These are phyloP conservation scores for Tenebrosternarchus preto DNA, from an alignment of 2,113 vertebrate species.

Conservation along the genomic window DNA sequence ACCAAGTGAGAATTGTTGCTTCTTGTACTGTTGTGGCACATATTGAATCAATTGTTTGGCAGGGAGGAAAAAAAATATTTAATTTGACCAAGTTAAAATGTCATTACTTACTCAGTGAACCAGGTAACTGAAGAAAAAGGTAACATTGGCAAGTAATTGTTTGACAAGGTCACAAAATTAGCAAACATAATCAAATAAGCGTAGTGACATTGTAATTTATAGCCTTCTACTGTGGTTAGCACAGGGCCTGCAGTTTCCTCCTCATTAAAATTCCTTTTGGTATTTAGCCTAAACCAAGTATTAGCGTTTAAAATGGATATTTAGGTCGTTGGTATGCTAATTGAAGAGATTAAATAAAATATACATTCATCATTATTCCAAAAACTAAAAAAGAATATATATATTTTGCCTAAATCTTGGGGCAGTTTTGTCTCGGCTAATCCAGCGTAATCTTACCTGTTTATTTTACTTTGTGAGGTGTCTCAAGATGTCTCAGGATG, in stretches of 20 bases:
- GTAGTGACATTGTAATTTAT: conserved; percentile 62
- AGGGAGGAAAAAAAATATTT: conserved; percentile 52
- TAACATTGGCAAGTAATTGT: conserved; percentile 68
- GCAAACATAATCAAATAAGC: conserved; percentile 70
- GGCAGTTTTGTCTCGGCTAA: too few relatives aligned
- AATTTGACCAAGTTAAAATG: conserved; percentile 67
- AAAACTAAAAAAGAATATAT: too few relatives aligned
- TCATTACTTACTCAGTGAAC: conserved; percentile 72
- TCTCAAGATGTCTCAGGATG: conserved; percentile 43
- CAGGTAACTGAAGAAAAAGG: conserved; percentile 69
- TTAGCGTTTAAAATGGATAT: not conserved
- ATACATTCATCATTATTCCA: too few relatives aligned
- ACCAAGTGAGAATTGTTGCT: conserved; percentile 1
- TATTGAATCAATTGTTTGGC: conserved; percentile 62
- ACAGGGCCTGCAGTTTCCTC: conserved; percentile 2
- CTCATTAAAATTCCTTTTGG: not conserved
- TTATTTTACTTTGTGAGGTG: not conserved
- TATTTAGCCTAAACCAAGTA: too few relatives aligned
- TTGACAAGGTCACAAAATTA: conserved; percentile 72
- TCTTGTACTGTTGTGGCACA: conserved; percentile 50
- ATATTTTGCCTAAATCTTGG: too few relatives aligned
- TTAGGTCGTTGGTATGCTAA: too few relatives aligned
- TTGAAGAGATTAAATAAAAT: too few relatives aligned
- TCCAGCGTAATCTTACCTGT: not conserved
- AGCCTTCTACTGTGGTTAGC: conserved; percentile 35